Base-by-base conservation (phyloP, 2,113 vertebrate genomes). In the Siniperca knerii region DNA sequence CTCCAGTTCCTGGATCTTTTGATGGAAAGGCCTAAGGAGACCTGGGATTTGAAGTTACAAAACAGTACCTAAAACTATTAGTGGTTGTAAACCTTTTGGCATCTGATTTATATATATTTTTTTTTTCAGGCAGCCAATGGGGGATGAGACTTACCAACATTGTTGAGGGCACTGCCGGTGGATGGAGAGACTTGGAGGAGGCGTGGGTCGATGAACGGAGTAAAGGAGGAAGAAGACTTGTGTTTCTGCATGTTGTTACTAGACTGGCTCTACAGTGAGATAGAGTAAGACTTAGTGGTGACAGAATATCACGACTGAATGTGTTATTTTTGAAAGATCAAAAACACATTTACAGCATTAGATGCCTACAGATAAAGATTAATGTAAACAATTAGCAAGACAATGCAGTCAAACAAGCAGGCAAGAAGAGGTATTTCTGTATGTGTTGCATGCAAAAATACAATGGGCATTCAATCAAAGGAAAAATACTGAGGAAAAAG, bases 191-290 rank as follows among this genome's bases (percentile, higher is more conserved):
- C 97, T 94, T 99, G 98, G 87, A 99, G 97, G 94, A 99, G 97
- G 90, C 98, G 96, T 76, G 98, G 98, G 95, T 99, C 98, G 92
- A 99, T 99, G 96, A 99, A 99, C 87, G 98, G 98, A 85, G 98
- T 99, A 96, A 99, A 99, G 93, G 98, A 99, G 86, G 98, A 99
- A 86, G 98, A 99, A 83, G 98, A 99, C 97, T 99, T 99, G 97
- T 99, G 98, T 97, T 99, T 99, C 97, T 99, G 98, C 96, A 99
- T 97, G 94, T 98, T 98, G 96, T 97, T 98, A 95, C 98, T 97
- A 79, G 98, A 99, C 94, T 99, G 97, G 94, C 97, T 98, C 97
- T 99, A 92, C 86, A 60, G 37, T 20, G 52, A 72, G 76, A 78
- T 0, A 81, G 7, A 70, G 35, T 13, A n/a, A 20, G 54, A 37